Percentiles rank a stretch among this genome's conserved stretches.
Evolutionary conservation across 1,140 invertebrate species (phyloP).

Genomic region (Araneus ventricosus): DNA sequence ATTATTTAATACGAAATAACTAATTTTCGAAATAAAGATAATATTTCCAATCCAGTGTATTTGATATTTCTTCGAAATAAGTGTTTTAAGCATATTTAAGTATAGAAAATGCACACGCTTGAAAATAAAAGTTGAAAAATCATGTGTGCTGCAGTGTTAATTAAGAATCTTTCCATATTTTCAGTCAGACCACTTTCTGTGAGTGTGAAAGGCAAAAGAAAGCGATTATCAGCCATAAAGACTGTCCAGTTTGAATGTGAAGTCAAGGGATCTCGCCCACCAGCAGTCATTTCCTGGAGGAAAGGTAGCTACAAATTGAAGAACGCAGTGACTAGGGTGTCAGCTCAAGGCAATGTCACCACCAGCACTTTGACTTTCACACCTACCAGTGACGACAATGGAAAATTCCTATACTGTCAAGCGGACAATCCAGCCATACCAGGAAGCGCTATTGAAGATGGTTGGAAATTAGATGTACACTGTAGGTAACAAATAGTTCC

Average conservation of each 20-base stretch:
- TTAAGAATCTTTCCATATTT: neutral
- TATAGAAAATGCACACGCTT: no score
- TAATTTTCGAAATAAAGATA: no score
- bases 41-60: no score
- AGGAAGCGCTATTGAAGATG: slow-evolving; percentile 86
- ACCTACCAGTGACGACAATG: slow-evolving; percentile 88
- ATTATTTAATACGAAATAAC: no score
- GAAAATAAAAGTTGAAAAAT: no score
- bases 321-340: slow-evolving; percentile 54
- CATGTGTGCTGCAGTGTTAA: no score
- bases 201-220: slow-evolving; percentile 87
- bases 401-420: slow-evolving; percentile 89
- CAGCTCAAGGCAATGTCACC: slow-evolving; percentile 75
- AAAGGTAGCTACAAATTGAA: slow-evolving; percentile 74
- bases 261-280: slow-evolving; percentile 90
- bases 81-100: no score
- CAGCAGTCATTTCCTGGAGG: slow-evolving; percentile 92
- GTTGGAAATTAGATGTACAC: slow-evolving; percentile 91
- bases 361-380: slow-evolving; percentile 77
- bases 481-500: slow-evolving; percentile 84
- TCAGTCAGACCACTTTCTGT: slow-evolving; percentile 91
- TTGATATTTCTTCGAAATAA: no score
- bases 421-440: slow-evolving; percentile 87
- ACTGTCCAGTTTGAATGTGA: slow-evolving; percentile 91
- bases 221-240: slow-evolving; percentile 89